phyloP scores from a whole-genome alignment of 2,888 invertebrate species.

The Metallyticus violacea region DNA sequence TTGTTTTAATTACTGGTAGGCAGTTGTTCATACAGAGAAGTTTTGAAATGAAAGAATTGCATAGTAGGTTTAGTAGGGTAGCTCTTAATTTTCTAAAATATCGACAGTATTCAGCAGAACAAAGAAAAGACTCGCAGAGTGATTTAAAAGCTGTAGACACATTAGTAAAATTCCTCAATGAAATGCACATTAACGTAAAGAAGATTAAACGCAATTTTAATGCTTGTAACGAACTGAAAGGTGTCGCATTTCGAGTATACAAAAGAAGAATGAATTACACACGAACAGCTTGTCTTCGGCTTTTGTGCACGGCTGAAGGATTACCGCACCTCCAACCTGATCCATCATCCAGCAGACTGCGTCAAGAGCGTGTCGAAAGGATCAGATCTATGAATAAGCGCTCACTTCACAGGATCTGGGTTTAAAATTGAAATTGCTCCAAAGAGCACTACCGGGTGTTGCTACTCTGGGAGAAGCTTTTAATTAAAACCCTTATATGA shows the following conservation, averaged over 20 bases:
- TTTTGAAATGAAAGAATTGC: too few species aligned
- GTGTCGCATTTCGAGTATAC: not conserved
- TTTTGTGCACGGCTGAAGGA: not conserved
- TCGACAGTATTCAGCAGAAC: too few species aligned
- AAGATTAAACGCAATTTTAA: not conserved
- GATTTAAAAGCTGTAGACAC: not conserved
- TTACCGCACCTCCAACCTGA: not conserved
- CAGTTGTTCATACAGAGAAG: too few species aligned
- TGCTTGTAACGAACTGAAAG: too few species aligned
- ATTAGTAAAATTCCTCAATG: not conserved
- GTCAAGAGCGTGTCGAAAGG: not conserved
- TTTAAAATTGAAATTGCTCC: not conserved
- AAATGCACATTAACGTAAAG: not conserved
- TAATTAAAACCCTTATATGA: too few species aligned
- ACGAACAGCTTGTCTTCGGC: not conserved
- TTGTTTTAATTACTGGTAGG: too few species aligned
- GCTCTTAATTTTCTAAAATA: too few species aligned
- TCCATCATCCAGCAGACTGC: not conserved
- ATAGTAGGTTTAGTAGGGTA: too few species aligned
- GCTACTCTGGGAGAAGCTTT: not conserved
- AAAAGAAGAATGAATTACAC: not conserved
- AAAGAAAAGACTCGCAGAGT: too few species aligned
- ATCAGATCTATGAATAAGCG: not conserved
- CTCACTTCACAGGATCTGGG: not conserved
- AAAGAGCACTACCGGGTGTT: not conserved